Evolutionary conservation across 2,888 invertebrate species (phyloP).

Genomic region (Ecdyonurus torrentis): DNA sequence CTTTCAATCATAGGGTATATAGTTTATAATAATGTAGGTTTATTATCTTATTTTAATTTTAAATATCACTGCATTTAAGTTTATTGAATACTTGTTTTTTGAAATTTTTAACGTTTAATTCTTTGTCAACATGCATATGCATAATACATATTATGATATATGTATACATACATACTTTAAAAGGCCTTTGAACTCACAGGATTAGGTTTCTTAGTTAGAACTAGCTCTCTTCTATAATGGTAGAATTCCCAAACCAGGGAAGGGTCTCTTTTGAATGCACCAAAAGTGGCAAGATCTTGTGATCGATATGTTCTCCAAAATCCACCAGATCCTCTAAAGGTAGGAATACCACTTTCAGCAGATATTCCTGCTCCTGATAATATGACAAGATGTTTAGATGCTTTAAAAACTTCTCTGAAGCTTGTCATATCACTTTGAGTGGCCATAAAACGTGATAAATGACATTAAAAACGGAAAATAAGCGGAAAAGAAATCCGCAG

Average conservation of each 20-base stretch:
- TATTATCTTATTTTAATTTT: no score
- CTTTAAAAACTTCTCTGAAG: slow-evolving; percentile 40
- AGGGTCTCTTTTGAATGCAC: slow-evolving; percentile 52
- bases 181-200: no score
- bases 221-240: slow-evolving; percentile 66
- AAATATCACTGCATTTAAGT: no score
- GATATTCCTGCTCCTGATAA: slow-evolving; percentile 66
- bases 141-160: no score
- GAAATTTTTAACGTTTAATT: no score
- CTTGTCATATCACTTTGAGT: slow-evolving; percentile 21
- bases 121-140: no score
- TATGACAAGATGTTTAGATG: slow-evolving; percentile 46
- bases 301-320: slow-evolving; percentile 64
- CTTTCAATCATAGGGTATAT: no score
- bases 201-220: slow-evolving; percentile 51
- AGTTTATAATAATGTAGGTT: no score
- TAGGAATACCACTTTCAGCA: slow-evolving; percentile 74
- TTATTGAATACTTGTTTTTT: no score
- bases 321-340: slow-evolving; percentile 68
- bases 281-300: slow-evolving; percentile 45
- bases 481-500: no score
- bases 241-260: slow-evolving; percentile 84
- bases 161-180: no score
- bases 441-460: not conserved
- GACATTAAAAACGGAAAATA: not conserved